phyloP scores from a whole-genome alignment of 2,888 invertebrate genomes.

The Eupithecia insigniata region DNA sequence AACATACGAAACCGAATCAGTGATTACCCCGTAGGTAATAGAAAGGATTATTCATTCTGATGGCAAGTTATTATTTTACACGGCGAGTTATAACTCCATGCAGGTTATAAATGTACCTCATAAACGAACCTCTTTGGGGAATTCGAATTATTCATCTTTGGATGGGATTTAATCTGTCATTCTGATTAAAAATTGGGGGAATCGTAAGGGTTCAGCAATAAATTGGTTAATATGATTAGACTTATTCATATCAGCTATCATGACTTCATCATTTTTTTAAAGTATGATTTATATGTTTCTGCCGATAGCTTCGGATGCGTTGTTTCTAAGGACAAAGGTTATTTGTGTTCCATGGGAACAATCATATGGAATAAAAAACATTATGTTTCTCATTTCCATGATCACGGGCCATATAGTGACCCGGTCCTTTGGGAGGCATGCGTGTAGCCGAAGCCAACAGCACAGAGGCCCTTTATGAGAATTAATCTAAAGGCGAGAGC shows the following conservation, averaged over 20 bases:
- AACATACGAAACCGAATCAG: constrained; percentile 23
- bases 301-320: too few species aligned
- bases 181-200: constrained; percentile 20
- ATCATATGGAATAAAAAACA: too few species aligned
- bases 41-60: constrained; percentile 37
- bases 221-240: constrained; percentile 8
- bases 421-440: too few species aligned
- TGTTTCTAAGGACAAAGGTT: too few species aligned
- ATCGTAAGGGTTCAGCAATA: constrained; percentile 8
- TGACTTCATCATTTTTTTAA: neutral
- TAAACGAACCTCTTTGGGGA: constrained; percentile 37
- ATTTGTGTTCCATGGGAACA: too few species aligned
- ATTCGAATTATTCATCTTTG: constrained; percentile 42
- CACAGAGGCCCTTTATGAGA: too few species aligned
- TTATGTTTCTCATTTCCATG: too few species aligned
- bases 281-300: too few species aligned
- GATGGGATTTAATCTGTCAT: constrained; percentile 38
- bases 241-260: neutral
- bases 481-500: too few species aligned
- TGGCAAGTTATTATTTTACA: constrained; percentile 32
- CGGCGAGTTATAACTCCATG: constrained; percentile 38
- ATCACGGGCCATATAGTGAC: too few species aligned
- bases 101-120: constrained; percentile 39
- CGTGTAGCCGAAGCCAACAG: too few species aligned
- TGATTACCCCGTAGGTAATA: constrained; percentile 41